These are phyloP conservation scores for Yasuhikotakia modesta DNA, from an alignment of 2,797 vertebrate genomes.

Conservation along the genomic window DNA sequence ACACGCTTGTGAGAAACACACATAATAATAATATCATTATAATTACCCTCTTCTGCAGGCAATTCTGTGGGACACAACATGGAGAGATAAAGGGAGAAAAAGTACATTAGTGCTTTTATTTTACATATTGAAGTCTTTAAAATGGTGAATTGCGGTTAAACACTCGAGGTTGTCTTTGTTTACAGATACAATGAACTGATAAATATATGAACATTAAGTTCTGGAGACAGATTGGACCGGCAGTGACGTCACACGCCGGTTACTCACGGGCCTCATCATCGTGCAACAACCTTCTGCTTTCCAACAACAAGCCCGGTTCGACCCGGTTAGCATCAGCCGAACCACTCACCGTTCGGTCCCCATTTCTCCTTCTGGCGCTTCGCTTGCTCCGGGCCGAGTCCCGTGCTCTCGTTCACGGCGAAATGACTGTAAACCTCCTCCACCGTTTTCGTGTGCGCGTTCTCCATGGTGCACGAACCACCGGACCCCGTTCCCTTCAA, in stretches of 20 bases:
- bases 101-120: neutral
- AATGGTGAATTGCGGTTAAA: neutral
- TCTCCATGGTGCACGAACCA: constrained; percentile 87
- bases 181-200: constrained; percentile 56
- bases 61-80: constrained; percentile 80
- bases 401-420: constrained; percentile 96
- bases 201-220: constrained; percentile 41
- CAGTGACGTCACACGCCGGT: constrained; percentile 77
- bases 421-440: constrained; percentile 95
- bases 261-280: neutral
- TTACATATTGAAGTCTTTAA: neutral
- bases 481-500: neutral
- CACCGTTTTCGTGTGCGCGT: constrained; percentile 98
- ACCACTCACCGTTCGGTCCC: constrained; percentile 91
- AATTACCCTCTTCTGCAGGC: constrained; percentile 96
- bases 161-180: neutral
- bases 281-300: constrained; percentile 6
- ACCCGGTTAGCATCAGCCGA: constrained; percentile 37
- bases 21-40: no score
- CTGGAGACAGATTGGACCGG: neutral
- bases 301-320: neutral
- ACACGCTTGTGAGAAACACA: neutral
- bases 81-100: constrained; percentile 35
- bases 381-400: constrained; percentile 90
- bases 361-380: constrained; percentile 93